phyloP scores from a whole-genome alignment of 2,797 vertebrate genomes.

The Anomalospiza imberbis region DNA sequence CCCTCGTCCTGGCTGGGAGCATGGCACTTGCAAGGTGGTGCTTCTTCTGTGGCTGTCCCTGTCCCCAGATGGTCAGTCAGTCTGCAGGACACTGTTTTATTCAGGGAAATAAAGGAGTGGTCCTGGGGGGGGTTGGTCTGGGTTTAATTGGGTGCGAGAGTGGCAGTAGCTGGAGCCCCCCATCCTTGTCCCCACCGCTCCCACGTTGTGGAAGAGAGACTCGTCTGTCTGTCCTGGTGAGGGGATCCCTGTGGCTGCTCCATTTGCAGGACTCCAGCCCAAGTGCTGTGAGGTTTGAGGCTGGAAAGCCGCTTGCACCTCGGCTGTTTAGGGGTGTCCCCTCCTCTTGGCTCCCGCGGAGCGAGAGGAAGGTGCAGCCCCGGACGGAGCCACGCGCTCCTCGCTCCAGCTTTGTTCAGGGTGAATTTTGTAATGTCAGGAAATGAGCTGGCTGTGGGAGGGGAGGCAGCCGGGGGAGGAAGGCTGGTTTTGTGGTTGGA shows the following conservation, averaged over 20 bases:
- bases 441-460: slow-evolving; percentile 55
- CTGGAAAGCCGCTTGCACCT: not conserved
- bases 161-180: not conserved
- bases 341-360: accelerated
- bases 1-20: accelerated
- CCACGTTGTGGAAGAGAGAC: accelerated
- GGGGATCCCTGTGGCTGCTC: not conserved
- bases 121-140: no score
- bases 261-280: accelerated
- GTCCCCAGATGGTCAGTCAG: not conserved
- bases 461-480: slow-evolving; percentile 19
- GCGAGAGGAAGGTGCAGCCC: not conserved
- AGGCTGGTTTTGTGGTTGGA: slow-evolving; percentile 40
- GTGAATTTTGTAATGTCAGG: slow-evolving; percentile 40
- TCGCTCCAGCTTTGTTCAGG: not conserved
- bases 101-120: not conserved
- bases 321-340: not conserved
- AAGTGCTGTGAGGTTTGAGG: accelerated
- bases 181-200: accelerated
- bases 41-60: not conserved
- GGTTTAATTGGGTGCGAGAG: accelerated
- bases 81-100: not conserved
- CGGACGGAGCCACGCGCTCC: not conserved
- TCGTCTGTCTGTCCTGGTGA: not conserved
- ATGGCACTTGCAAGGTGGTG: not conserved